Conservation (phyloP, 2,797 vertebrate genomes). For the Sparus aurata region DNA sequence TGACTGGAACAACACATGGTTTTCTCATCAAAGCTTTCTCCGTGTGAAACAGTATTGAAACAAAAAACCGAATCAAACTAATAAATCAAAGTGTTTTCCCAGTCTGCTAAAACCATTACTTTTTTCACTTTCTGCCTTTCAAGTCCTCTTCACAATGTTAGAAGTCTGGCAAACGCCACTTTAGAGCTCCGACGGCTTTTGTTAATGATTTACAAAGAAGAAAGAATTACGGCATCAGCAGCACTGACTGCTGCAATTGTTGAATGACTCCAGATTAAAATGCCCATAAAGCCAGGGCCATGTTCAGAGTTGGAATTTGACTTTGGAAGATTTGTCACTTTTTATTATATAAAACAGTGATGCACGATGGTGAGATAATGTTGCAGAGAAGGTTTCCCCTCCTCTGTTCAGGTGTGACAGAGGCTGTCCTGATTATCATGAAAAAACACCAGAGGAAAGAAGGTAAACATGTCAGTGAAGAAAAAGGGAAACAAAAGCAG, state of each 20-base stretch:
- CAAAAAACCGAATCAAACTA: slow-evolving; percentile 15
- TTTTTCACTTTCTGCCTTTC: slow-evolving; percentile 38
- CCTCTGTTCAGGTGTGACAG: neutral
- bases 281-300: slow-evolving; percentile 31
- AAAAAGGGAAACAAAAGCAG: neutral
- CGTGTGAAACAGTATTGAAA: slow-evolving; percentile 25
- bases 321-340: slow-evolving; percentile 12
- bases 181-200: slow-evolving; percentile 55
- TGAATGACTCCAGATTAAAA: slow-evolving; percentile 53
- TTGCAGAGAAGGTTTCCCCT: neutral
- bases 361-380: neutral
- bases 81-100: slow-evolving; percentile 26
- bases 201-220: slow-evolving; percentile 62
- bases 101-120: slow-evolving; percentile 7
- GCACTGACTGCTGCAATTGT: slow-evolving; percentile 56
- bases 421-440: neutral
- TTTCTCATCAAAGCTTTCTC: slow-evolving; percentile 17
- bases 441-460: neutral
- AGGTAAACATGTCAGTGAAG: neutral
- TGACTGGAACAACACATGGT: neutral
- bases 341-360: neutral
- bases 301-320: slow-evolving; percentile 14
- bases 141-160: slow-evolving; percentile 39
- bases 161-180: slow-evolving; percentile 37
- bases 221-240: slow-evolving; percentile 45